Percentiles rank a stretch among this genome's conserved stretches.
These are phyloP conservation scores for Fundulus diaphanus DNA, from an alignment of 2,797 vertebrate genomes.

Conservation along the genomic window DNA sequence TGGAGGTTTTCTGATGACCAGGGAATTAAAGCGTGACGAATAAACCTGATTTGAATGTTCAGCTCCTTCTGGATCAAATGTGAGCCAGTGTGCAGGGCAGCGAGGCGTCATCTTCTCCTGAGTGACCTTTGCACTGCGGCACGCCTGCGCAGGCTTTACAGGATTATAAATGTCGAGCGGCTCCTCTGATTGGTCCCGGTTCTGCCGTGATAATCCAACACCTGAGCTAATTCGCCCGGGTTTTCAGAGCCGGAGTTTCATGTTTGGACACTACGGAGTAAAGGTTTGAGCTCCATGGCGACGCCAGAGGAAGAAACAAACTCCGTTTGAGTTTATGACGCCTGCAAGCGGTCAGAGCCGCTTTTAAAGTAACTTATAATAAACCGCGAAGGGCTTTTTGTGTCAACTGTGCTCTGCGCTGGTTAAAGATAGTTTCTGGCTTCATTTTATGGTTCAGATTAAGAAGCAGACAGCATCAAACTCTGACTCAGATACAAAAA, in stretches of 20 bases:
- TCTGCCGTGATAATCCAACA: not conserved
- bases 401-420: not conserved
- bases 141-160: not conserved
- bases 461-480: not conserved
- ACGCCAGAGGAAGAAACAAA: slow-evolving; percentile 17
- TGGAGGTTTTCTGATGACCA: too few relatives aligned
- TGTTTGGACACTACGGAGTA: not conserved
- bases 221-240: not conserved
- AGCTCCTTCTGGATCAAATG: not conserved
- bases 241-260: not conserved
- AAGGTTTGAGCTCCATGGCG: slow-evolving; percentile 31
- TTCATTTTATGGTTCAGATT: not conserved
- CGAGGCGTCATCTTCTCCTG: not conserved
- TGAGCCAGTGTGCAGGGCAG: not conserved
- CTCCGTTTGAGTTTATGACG: not conserved
- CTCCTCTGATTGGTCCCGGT: not conserved
- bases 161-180: not conserved
- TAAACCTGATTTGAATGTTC: not conserved
- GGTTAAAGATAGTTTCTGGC: not conserved
- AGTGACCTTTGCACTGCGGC: slow-evolving; percentile 4
- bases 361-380: slow-evolving; percentile 15
- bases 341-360: slow-evolving; percentile 12
- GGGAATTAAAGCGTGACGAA: too few relatives aligned
- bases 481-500: not conserved
- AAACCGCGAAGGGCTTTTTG: slow-evolving; percentile 9